Evolutionary conservation across 2,888 invertebrate genomes (phyloP).

Genomic region (Mactromeris polynyma): DNA sequence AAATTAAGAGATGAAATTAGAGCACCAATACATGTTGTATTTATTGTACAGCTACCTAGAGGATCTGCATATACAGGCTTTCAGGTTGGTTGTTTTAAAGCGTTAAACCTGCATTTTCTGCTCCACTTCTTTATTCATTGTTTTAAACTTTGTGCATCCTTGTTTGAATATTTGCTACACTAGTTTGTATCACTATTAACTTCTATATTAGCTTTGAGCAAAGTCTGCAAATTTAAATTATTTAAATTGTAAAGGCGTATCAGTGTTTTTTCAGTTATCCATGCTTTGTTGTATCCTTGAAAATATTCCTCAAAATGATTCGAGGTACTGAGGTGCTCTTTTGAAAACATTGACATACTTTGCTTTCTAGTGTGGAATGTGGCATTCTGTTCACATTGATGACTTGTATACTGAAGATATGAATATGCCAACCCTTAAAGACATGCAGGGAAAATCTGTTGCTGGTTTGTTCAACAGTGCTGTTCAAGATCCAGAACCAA

Average conservation of each 20-base stretch:
- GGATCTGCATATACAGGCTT: slow-evolving; percentile 82
- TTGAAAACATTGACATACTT: no score
- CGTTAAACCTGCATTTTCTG: no score
- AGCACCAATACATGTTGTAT: slow-evolving; percentile 76
- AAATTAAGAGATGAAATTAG: slow-evolving; percentile 50
- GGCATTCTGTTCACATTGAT: slow-evolving; percentile 84
- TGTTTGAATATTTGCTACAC: no score
- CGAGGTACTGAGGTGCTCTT: no score
- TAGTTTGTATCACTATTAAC: no score
- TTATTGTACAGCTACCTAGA: slow-evolving; percentile 82
- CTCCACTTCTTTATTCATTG: no score
- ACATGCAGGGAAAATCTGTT: slow-evolving; percentile 70
- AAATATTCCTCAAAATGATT: no score
- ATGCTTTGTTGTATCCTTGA: not conserved
- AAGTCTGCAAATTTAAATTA: no score
- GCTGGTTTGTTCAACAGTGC: slow-evolving; percentile 63
- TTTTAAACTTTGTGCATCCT: no score
- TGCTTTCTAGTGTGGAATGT: slow-evolving; percentile 79
- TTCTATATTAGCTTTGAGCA: no score
- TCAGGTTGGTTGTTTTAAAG: slow-evolving; percentile 77
- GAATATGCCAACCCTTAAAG: slow-evolving; percentile 68
- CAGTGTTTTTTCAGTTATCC: not conserved
- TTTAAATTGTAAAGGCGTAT: no score
- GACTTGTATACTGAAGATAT: slow-evolving; percentile 75
- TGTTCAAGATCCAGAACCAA: not conserved